phyloP scores from a whole-genome alignment of 23 tunicate genomes.

The Halocynthia aurantium region DNA sequence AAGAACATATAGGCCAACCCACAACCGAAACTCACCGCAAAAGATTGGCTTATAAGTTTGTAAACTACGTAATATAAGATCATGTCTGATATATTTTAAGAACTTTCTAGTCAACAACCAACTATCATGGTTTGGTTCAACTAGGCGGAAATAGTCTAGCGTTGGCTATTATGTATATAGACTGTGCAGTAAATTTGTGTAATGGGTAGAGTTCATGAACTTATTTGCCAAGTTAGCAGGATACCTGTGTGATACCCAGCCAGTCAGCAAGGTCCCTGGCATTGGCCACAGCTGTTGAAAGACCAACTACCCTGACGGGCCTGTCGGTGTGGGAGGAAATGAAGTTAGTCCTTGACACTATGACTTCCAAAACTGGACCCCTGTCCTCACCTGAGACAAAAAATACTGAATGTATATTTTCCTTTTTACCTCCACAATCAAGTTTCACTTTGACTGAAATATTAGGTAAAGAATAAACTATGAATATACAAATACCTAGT shows the following conservation, averaged over 20 bases:
- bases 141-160: too few species aligned
- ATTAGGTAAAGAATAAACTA: neutral
- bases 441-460: too few species aligned
- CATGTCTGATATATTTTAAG: too few species aligned
- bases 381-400: conserved; percentile 62
- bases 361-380: conserved; percentile 96
- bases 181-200: neutral
- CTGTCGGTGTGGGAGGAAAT: conserved; percentile 93
- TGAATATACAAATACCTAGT: conserved; percentile 43
- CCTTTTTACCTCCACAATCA: too few species aligned
- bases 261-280: conserved; percentile 97
- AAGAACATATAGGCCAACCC: too few species aligned
- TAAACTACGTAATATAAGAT: too few species aligned
- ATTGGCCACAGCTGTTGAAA: conserved; percentile 91
- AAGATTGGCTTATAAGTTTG: too few species aligned
- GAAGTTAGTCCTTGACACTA: conserved; percentile 92
- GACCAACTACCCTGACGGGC: conserved; percentile 84
- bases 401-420: neutral
- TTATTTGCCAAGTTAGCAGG: neutral
- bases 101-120: too few species aligned
- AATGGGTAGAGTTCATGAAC: neutral
- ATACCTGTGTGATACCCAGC: conserved; percentile 90
- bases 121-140: too few species aligned
- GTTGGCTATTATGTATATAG: neutral
- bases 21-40: too few species aligned